Conservation (phyloP, 2,113 vertebrate species). For the Phylloscopus trochiloides region DNA sequence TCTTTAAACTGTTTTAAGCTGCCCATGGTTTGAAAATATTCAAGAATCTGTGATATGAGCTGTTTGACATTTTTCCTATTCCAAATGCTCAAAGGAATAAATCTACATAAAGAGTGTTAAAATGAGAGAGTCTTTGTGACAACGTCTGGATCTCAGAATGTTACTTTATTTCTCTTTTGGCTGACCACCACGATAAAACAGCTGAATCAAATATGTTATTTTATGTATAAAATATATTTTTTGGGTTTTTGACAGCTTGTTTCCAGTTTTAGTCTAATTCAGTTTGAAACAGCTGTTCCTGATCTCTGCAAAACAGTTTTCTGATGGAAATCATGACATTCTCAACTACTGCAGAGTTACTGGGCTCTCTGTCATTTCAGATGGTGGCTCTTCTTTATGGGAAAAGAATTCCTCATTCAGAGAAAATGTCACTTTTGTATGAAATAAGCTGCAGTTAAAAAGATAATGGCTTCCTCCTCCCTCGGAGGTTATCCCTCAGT, state of each 20-base stretch:
- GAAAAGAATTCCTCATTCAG: background rate
- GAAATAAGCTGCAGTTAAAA: background rate
- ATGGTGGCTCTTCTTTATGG: conserved; percentile 13
- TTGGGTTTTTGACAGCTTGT: conserved; percentile 41
- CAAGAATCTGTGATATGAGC: conserved; percentile 55
- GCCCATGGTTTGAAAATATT: conserved; percentile 52
- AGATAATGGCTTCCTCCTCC: background rate
- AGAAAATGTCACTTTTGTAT: background rate
- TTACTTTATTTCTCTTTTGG: conserved; percentile 52
- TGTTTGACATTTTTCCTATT: conserved; percentile 60
- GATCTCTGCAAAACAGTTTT: conserved; percentile 40
- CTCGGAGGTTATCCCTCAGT: background rate
- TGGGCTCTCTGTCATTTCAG: background rate
- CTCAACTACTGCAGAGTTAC: conserved; percentile 28
- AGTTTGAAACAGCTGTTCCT: conserved; percentile 61
- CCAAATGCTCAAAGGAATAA: conserved; percentile 52
- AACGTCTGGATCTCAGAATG: conserved; percentile 4
- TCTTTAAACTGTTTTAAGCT: conserved; percentile 34
- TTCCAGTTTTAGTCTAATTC: conserved; percentile 61
- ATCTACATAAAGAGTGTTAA: conserved; percentile 56
- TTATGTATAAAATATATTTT: conserved; percentile 41
- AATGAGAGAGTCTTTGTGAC: background rate
- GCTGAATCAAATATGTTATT: conserved; percentile 37
- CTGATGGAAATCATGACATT: conserved; percentile 55
- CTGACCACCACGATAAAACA: conserved; percentile 43